phyloP scores from a whole-genome alignment of 2,797 vertebrate species.

The Neosilurus mollespiculum region DNA sequence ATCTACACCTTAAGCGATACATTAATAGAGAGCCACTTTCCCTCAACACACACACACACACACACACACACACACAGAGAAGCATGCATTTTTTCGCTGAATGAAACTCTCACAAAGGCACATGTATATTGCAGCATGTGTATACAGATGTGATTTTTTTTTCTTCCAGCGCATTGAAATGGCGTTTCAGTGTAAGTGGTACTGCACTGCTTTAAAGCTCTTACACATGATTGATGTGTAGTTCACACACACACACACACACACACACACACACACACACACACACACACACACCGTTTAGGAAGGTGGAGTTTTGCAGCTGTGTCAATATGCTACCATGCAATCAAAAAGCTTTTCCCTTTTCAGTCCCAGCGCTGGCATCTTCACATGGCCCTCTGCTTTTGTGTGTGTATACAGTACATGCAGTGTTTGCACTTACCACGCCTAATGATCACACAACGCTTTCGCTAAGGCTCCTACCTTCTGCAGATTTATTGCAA shows the following conservation, averaged over 20 bases:
- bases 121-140: neutral
- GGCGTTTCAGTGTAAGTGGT: conserved; percentile 57
- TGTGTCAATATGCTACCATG: conserved; percentile 76
- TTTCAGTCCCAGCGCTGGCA: conserved; percentile 67
- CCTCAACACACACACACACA: conserved; percentile 16
- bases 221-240: conserved; percentile 67
- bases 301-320: conserved; percentile 72
- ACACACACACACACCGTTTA: conserved; percentile 60
- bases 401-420: conserved; percentile 2
- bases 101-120: conserved; percentile 12
- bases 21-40: conserved; percentile 61
- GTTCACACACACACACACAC: conserved; percentile 53
- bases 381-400: conserved; percentile 63
- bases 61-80: neutral
- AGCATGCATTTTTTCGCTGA: conserved; percentile 5
- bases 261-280: conserved; percentile 37
- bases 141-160: conserved; percentile 32
- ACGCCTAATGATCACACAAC: conserved; percentile 66
- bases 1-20: conserved; percentile 53
- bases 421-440: conserved; percentile 40
- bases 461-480: conserved; percentile 45
- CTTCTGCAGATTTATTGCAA: conserved; percentile 29
- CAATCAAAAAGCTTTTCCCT: conserved; percentile 64
- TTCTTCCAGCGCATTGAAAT: conserved; percentile 40
- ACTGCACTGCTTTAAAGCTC: conserved; percentile 66